Base-by-base conservation (phyloP, 2,113 vertebrate genomes). In the Procavia capensis region DNA sequence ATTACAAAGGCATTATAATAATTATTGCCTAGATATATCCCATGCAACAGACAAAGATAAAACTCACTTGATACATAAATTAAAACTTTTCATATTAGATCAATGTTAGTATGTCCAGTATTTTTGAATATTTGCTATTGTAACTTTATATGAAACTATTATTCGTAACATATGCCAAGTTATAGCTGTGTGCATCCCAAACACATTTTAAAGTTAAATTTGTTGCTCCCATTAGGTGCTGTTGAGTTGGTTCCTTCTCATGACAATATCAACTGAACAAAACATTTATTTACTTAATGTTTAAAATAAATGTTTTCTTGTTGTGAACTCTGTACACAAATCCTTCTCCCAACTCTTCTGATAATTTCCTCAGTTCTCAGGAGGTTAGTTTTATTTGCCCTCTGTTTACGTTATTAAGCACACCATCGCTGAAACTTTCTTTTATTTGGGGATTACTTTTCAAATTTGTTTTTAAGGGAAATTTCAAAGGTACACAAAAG, bases 231-330 rank as follows among this genome's bases (percentile, higher is more conserved):
- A n/a, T n/a, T n/a, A n/a, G n/a, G n/a, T n/a, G n/a, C n/a, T n/a
- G n/a, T n/a, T n/a, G n/a, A n/a, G n/a, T n/a, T n/a, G n/a, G 8
- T 70, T 90, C 24, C 41, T 94, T 66, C 64, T 94, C 34, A 84
- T 68, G 45, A 90, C 93, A 64, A 64, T 70, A 36, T 13, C 43
- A 94, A 54, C 8, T 78, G 36, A 70, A 66, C 61, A 63, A 63
- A 29, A 61, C 63, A 41, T 54, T 76, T 10, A 59, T 75, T 66
- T 59, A 66, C 4, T 84, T 84, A 45, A 2, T 88, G 70, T 9
- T 9, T 9, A 50, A 50, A 50, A 50, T 9, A 50, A 50, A 50
- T 31, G 3, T 88, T 47, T 70, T 24, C 5, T 61, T 61, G 10
- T 29, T 66, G 2, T 75, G 25, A 88, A 47, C 27, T 76, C 31